Evolutionary conservation across 2,888 invertebrate species (phyloP).

Genomic region (Acronicta psi): DNA sequence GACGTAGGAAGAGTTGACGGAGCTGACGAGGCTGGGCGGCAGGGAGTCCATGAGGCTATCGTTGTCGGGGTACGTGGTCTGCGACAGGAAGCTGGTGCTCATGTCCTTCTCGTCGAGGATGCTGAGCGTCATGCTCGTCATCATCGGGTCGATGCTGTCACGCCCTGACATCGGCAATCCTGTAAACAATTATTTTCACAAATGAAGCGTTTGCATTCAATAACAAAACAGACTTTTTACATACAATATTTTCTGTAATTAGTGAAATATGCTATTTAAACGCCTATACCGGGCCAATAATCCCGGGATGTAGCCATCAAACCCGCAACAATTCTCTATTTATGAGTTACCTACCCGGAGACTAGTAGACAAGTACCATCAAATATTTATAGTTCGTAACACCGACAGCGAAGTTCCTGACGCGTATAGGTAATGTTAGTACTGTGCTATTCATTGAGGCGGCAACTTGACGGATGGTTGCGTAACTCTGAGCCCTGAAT

Average conservation of each 20-base stretch:
- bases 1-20: conserved; percentile 83
- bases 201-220: too few relatives aligned
- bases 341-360: too few relatives aligned
- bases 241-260: too few relatives aligned
- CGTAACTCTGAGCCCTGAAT: conserved; percentile 26
- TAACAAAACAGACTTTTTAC: too few relatives aligned
- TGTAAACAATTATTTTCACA: conserved; percentile 57
- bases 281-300: too few relatives aligned
- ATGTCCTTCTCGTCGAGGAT: conserved; percentile 87
- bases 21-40: conserved; percentile 83
- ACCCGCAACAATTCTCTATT: too few relatives aligned
- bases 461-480: conserved; percentile 31
- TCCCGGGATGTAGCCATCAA: too few relatives aligned
- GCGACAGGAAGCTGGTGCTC: conserved; percentile 87
- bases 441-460: conserved; percentile 27
- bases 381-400: conserved; percentile 7
- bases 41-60: conserved; percentile 84
- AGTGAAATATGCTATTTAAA: too few relatives aligned
- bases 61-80: conserved; percentile 84
- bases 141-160: conserved; percentile 83
- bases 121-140: conserved; percentile 86
- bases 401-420: conserved; percentile 29
- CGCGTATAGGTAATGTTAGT: conserved; percentile 13
- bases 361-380: neutral
- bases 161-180: conserved; percentile 75